A percentile compares a stretch with the other conserved stretches of the same genome.
Evolutionary conservation across 1,140 invertebrate species (phyloP).

Genomic region (Apis cerana): DNA sequence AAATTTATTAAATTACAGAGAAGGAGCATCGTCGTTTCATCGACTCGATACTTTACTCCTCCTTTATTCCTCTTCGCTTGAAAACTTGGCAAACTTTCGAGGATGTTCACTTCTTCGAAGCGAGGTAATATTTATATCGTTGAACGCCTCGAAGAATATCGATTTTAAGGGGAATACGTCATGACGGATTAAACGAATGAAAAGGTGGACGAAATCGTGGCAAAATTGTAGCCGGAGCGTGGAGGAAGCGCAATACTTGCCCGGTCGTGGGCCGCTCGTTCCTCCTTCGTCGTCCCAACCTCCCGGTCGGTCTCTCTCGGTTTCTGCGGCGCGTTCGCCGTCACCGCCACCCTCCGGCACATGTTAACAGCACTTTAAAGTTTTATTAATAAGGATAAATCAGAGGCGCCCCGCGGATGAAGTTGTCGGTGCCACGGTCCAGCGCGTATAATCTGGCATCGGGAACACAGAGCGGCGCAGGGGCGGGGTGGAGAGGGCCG

Average conservation of each 20-base stretch:
- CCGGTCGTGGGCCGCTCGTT: constrained; percentile 34
- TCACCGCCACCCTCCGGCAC: constrained; percentile 52
- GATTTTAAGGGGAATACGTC: too few relatives aligned
- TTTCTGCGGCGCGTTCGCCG: constrained; percentile 28
- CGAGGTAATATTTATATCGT: too few relatives aligned
- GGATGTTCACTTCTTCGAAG: too few relatives aligned
- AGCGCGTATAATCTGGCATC: constrained; percentile 68
- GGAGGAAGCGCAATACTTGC: constrained; percentile 55
- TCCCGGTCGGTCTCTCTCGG: constrained; percentile 8
- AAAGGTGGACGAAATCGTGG: not conserved
- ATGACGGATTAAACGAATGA: not conserved
- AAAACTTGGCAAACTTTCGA: too few relatives aligned
- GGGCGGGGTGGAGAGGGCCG: constrained; percentile 36
- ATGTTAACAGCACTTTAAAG: constrained; percentile 78
- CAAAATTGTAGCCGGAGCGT: not conserved
- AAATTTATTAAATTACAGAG: not conserved
- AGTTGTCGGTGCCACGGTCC: constrained; percentile 75
- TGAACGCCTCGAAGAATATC: too few relatives aligned
- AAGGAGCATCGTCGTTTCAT: too few relatives aligned
- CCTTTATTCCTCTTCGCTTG: too few relatives aligned
- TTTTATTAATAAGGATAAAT: constrained; percentile 82
- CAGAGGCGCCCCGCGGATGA: constrained; percentile 79
- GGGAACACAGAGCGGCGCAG: constrained; percentile 44
- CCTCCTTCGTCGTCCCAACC: constrained; percentile 34
- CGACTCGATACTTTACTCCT: too few relatives aligned